Evolutionary conservation across 1,140 invertebrate genomes (phyloP).

Genomic region (Drosophila novamexicana): DNA sequence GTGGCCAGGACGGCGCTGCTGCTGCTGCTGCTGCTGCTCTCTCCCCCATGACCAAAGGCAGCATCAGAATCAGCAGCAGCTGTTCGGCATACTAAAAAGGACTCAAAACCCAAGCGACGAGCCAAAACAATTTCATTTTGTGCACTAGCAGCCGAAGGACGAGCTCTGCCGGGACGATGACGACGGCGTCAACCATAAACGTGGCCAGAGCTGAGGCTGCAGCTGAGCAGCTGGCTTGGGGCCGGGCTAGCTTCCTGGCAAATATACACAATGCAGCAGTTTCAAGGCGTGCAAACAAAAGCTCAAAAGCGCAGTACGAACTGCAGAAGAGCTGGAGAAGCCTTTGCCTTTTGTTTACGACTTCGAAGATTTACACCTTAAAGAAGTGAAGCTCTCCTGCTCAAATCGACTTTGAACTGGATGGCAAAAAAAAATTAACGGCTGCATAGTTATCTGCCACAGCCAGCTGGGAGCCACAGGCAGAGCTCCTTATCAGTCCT

Average conservation of each 20-base stretch:
- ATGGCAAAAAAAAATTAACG: conserved; percentile 55
- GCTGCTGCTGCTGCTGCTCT: neutral
- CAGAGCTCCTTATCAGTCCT: conserved; percentile 64
- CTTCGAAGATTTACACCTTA: conserved; percentile 80
- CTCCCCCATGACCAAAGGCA: conserved; percentile 30
- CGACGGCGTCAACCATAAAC: conserved; percentile 31
- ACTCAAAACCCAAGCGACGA: conserved; percentile 58
- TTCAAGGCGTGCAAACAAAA: conserved; percentile 73
- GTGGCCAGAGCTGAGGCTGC: conserved; percentile 5
- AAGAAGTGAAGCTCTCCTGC: conserved; percentile 56
- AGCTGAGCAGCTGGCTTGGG: conserved; percentile 4
- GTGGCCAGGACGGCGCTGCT: conserved; percentile 5
- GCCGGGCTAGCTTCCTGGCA: conserved; percentile 28
- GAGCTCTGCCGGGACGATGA: conserved; percentile 22
- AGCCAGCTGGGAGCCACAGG: conserved; percentile 27
- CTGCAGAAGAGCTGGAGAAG: conserved; percentile 12
- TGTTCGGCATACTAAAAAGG: conserved; percentile 77
- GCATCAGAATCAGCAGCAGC: conserved; percentile 60
- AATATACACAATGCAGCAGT: conserved; percentile 70
- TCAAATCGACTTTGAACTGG: conserved; percentile 14
- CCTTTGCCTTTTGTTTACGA: conserved; percentile 71
- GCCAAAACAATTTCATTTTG: conserved; percentile 79
- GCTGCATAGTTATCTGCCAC: conserved; percentile 59
- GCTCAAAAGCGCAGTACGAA: conserved; percentile 59
- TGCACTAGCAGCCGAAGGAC: conserved; percentile 52